Base-by-base conservation (phyloP, 1,140 invertebrate species). In the Diachasma alloeum region DNA sequence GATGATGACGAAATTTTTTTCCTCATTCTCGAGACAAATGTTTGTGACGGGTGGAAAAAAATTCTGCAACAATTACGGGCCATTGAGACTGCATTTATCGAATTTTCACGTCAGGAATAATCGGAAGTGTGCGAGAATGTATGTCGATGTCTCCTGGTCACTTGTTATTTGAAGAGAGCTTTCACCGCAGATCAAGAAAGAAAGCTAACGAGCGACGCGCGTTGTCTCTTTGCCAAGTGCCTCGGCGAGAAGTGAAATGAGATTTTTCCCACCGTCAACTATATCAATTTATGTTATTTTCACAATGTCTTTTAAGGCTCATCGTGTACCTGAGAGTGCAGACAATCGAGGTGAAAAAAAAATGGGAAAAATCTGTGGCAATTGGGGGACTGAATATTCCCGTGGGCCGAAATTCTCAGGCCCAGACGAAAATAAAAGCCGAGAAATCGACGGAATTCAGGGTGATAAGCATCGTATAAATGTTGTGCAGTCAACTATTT, bases 161-260 rank as follows among this genome's bases (percentile, higher is more conserved):
- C 75, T 63, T 48, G 44, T 42, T 13, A n/a, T 42, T 53, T 53
- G 48, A 53, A 71, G 53, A 76, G 78, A 85, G 84, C 84, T 86
- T 87, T 87, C 84, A 83, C 85, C 83, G 80, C 42, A 19, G 59
- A 63, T 63, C 59, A 63, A 63, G 59, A 63, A 82, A 82, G 83
- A 85, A 86, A 86, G 85, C 85, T 85, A 82, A 80, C 83, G 82
- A 83, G 82, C 83, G 84, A 78, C 82, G 6, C 31, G 17, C 48
- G 13, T 48, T n/a, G 24, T 24, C 42, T 26, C 24, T 26, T n/a
- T 70, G 31, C 13, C 15, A 67, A 67, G 36, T 53, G 26, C 17
- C n/a, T 13, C 17, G 59, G n/a, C 17, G 15, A 15, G 53, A 24
- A 66, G 46, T 26, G 22, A 56, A 26, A 72, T 26, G 22, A 37